Conservation (phyloP, 1,140 invertebrate genomes). For the Pseudoatta argentina region DNA sequence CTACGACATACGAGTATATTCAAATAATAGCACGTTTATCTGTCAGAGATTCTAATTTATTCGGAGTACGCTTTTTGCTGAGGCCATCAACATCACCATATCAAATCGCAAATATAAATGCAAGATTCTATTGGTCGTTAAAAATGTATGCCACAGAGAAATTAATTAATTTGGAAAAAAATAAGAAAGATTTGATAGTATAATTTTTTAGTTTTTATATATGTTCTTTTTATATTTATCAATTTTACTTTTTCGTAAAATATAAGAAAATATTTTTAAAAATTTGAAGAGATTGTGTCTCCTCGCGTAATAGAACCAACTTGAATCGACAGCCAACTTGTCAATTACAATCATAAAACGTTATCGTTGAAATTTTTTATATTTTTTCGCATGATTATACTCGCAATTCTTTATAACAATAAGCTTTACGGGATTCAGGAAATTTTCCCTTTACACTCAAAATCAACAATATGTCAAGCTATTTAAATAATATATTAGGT, state of each 20-base stretch:
- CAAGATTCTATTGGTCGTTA: conserved; percentile 15
- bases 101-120: background rate
- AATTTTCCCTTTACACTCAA: background rate
- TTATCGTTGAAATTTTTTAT: background rate
- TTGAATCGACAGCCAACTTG: background rate
- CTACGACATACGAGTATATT: conserved; percentile 55
- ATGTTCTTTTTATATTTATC: background rate
- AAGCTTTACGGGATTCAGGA: background rate
- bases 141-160: background rate
- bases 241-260: background rate
- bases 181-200: background rate
- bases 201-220: background rate
- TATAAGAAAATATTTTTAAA: background rate
- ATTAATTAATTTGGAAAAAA: conserved; percentile 20
- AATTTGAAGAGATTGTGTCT: background rate
- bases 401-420: background rate
- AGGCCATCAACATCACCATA: conserved; percentile 47
- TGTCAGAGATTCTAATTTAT: conserved; percentile 65
- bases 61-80: conserved; percentile 73
- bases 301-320: background rate
- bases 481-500: background rate
- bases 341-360: background rate
- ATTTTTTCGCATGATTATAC: background rate
- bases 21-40: conserved; percentile 70
- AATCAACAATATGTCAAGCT: background rate